Conservation (phyloP, 2,113 vertebrate species). For the Neopipo cinnamomea region DNA sequence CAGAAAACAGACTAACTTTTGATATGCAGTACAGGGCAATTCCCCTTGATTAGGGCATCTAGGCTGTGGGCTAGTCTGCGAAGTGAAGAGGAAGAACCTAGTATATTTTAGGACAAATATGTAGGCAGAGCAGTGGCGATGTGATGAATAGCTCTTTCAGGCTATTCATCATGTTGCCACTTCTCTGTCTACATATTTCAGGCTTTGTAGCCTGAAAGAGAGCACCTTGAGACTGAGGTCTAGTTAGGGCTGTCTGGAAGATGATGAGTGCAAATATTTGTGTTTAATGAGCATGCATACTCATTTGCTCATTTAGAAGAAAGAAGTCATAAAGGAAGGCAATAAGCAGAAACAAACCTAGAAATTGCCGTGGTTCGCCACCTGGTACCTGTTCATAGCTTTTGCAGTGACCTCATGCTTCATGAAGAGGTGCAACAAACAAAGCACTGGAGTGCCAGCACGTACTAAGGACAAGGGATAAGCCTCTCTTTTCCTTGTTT, state of each 20-base stretch:
- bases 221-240: background rate
- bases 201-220: background rate
- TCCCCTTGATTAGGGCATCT: background rate
- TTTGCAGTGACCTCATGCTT: constrained; percentile 32
- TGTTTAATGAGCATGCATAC: background rate
- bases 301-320: constrained; percentile 27
- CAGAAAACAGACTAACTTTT: background rate
- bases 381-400: background rate
- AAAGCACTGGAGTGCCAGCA: background rate
- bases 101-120: background rate
- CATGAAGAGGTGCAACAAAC: background rate
- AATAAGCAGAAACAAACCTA: constrained; percentile 25
- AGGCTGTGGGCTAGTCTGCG: background rate
- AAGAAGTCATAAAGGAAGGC: constrained; percentile 31
- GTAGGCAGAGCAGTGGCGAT: background rate
- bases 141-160: background rate
- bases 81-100: background rate
- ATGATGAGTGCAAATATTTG: background rate
- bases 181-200: background rate
- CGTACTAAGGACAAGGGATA: background rate
- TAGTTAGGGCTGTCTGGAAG: constrained; percentile 8
- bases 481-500: background rate
- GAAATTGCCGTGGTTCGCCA: background rate
- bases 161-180: background rate
- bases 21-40: background rate